A percentile compares a stretch with the other conserved stretches of the same genome.
Conservation (phyloP, 2,113 vertebrate species). For the Isichthys henryi region DNA sequence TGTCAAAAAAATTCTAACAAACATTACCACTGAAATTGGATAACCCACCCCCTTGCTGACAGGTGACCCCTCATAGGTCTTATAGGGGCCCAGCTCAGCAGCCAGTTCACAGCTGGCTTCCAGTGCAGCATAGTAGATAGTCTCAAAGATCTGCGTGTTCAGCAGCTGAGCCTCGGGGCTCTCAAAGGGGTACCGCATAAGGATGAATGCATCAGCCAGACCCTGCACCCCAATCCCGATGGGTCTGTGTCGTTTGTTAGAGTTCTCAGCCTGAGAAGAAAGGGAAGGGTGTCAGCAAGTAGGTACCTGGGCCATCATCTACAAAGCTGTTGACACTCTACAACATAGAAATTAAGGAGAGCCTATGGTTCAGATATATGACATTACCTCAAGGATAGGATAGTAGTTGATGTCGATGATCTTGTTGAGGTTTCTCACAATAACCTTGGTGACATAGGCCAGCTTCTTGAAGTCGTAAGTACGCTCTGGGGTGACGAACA, state of each 20-base stretch:
- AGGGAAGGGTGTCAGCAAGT: neutral
- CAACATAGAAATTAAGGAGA: neutral
- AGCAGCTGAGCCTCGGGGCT: conserved; percentile 80
- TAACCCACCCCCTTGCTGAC: conserved; percentile 87
- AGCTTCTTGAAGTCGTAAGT: conserved; percentile 83
- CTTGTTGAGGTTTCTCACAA: conserved; percentile 90
- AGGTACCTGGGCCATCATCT: neutral
- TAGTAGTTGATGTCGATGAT: conserved; percentile 98
- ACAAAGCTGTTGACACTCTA: neutral
- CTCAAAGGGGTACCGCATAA: conserved; percentile 89
- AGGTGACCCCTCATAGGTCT: conserved; percentile 80
- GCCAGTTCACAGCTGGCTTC: conserved; percentile 90
- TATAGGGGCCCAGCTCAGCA: conserved; percentile 66
- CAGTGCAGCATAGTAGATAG: conserved; percentile 85
- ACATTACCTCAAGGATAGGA: conserved; percentile 77
- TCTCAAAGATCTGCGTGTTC: conserved; percentile 96
- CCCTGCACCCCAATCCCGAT: conserved; percentile 95
- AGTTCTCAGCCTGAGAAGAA: conserved; percentile 69
- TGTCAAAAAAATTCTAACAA: neutral
- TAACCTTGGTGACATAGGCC: conserved; percentile 80
- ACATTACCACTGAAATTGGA: neutral
- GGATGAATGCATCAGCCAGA: conserved; percentile 88
- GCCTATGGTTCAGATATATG: neutral
- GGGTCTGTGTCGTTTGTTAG: conserved; percentile 87
- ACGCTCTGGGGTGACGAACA: conserved; percentile 84